These are phyloP conservation scores for Manis javanica DNA, from an alignment of 2,797 vertebrate species.

Conservation along the genomic window DNA sequence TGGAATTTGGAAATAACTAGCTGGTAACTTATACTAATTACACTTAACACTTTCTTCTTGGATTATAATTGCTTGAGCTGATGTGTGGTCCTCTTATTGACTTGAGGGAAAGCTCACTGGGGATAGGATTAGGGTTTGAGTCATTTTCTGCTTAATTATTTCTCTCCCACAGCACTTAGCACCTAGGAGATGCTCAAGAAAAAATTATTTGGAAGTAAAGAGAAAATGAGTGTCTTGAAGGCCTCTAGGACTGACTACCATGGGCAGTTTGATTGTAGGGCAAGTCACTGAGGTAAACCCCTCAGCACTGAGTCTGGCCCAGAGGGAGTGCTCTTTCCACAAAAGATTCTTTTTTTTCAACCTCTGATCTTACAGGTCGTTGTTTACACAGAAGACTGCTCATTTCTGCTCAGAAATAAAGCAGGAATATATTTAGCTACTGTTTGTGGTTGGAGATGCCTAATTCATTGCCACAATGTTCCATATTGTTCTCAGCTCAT, in stretches of 20 bases:
- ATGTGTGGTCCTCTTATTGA: neutral
- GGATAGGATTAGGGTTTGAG: neutral
- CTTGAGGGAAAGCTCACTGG: neutral
- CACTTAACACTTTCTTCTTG: neutral
- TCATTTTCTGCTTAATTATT: neutral
- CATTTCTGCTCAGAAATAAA: neutral
- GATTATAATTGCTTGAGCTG: neutral
- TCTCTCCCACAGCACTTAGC: neutral
- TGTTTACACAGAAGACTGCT: neutral
- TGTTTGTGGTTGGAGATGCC: neutral
- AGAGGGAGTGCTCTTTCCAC: neutral
- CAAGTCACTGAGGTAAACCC: neutral
- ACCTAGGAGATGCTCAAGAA: neutral
- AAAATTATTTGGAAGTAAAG: neutral
- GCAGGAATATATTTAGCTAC: neutral
- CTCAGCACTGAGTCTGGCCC: neutral
- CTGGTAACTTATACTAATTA: neutral
- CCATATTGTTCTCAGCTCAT: neutral
- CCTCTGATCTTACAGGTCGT: neutral
- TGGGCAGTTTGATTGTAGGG: neutral
- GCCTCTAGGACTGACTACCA: neutral
- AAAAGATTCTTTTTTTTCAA: neutral
- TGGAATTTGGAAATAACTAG: neutral
- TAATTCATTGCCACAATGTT: neutral
- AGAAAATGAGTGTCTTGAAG: neutral